Percentiles rank a stretch among this genome's conserved stretches.
Evolutionary conservation across 2,113 vertebrate species (phyloP).

Genomic region (Ardeotis arabs): DNA sequence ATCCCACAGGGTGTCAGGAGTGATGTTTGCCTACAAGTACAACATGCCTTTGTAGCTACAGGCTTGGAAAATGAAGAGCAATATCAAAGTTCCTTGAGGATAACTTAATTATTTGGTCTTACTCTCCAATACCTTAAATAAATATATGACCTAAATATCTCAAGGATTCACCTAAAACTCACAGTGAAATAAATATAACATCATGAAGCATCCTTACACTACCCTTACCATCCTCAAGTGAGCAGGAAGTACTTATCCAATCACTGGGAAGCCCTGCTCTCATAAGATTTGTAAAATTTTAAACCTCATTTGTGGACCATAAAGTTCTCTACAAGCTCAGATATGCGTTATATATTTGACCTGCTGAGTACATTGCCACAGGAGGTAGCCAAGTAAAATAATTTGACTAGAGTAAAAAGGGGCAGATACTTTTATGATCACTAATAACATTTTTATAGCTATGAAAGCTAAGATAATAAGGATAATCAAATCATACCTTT

Average conservation of each 20-base stretch:
- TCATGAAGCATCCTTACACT: not conserved
- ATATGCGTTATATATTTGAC: slow-evolving; percentile 15
- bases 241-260: slow-evolving; percentile 8
- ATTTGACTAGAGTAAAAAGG: slow-evolving; percentile 46
- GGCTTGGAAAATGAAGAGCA: not conserved
- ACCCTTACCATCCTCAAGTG: not conserved
- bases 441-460: slow-evolving; percentile 62
- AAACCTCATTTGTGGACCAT: slow-evolving; percentile 29
- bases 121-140: not conserved
- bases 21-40: not conserved
- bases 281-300: slow-evolving; percentile 43
- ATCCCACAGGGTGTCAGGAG: not conserved
- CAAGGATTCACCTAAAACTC: not conserved
- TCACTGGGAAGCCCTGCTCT: not conserved
- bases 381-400: slow-evolving; percentile 31
- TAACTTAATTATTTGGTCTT: not conserved
- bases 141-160: not conserved
- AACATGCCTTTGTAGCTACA: not conserved
- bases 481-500: slow-evolving; percentile 39
- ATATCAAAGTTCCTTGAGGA: not conserved
- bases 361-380: not conserved
- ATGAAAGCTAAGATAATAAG: slow-evolving; percentile 55
- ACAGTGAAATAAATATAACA: not conserved
- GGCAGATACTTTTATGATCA: slow-evolving; percentile 58
- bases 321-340: slow-evolving; percentile 22